Conservation (phyloP, 2,113 vertebrate species). For the Nettapus auritus region DNA sequence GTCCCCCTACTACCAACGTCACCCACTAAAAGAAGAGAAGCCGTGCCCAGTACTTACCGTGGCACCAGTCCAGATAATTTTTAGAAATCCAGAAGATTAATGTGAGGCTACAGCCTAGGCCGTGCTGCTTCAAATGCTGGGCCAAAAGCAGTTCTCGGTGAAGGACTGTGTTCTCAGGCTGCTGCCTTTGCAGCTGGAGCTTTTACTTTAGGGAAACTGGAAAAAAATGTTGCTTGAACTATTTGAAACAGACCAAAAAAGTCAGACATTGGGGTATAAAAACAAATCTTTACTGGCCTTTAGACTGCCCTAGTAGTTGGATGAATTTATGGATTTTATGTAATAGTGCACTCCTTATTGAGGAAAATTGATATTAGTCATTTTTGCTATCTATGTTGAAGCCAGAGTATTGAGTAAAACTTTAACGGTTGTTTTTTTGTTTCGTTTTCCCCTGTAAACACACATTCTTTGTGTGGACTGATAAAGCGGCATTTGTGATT, state of each 20-base stretch:
- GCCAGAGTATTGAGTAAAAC: neutral
- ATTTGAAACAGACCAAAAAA: neutral
- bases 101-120: neutral
- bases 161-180: neutral
- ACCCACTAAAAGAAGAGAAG: neutral
- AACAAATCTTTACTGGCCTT: neutral
- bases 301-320: neutral
- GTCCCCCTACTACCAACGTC: too few relatives aligned
- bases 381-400: neutral
- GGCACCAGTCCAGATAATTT: neutral
- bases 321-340: neutral
- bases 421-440: neutral
- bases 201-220: neutral
- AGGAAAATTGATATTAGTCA: neutral
- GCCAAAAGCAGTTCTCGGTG: neutral
- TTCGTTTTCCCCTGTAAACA: neutral
- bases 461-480: neutral
- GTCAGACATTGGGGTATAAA: neutral
- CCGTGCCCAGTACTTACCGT: neutral
- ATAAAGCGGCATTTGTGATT: neutral
- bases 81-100: neutral
- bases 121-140: neutral
- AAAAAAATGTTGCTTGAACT: neutral
- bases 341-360: neutral
- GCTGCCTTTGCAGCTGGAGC: neutral